phyloP scores from a whole-genome alignment of 2,113 vertebrate species.

The Nibea albiflora region DNA sequence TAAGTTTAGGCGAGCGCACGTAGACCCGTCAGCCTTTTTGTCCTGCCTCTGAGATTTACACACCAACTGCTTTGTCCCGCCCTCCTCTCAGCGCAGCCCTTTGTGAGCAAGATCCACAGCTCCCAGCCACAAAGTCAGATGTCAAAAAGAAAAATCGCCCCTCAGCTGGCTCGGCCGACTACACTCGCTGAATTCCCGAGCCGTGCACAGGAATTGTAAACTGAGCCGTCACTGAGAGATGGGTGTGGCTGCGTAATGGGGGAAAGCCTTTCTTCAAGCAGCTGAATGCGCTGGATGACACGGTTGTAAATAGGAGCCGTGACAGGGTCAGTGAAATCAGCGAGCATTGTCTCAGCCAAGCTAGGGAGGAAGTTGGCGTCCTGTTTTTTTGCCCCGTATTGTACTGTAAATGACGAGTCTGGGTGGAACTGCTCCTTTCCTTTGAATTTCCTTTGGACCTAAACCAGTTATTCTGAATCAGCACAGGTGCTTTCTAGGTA shows the following conservation, averaged over 20 bases:
- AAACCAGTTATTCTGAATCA: no score
- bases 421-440: neutral
- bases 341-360: neutral
- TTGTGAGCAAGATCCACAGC: neutral
- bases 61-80: constrained; percentile 7
- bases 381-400: neutral
- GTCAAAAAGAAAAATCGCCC: neutral
- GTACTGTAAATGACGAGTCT: neutral
- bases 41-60: constrained; percentile 17
- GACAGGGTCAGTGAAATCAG: neutral
- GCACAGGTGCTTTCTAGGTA: no score
- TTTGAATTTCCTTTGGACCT: neutral
- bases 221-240: neutral
- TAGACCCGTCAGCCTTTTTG: constrained; percentile 1
- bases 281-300: neutral
- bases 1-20: neutral
- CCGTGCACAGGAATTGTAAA: constrained; percentile 20
- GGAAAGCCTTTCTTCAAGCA: constrained; percentile 1
- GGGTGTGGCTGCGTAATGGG: constrained; percentile 33
- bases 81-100: neutral
- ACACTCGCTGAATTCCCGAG: constrained; percentile 16
- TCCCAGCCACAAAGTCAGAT: neutral
- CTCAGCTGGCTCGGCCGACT: constrained; percentile 19
- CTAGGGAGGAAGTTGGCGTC: neutral
- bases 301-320: neutral